Conservation (phyloP, 2,888 invertebrate species). For the Odontomyia ornata region DNA sequence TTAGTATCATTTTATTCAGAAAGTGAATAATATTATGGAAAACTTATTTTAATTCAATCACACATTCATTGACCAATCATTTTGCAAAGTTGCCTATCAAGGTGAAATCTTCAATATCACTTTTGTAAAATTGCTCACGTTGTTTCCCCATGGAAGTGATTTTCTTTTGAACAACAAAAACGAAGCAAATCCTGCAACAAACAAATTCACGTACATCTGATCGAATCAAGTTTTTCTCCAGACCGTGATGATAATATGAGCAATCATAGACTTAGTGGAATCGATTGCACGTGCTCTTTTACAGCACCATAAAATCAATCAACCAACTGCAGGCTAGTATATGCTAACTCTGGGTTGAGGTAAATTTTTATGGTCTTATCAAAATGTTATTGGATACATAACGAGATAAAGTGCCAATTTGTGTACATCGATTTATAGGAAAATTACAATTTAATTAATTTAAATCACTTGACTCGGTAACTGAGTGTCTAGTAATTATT, state of each 20-base stretch:
- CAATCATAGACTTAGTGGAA: slow-evolving; percentile 36
- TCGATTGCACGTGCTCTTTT: slow-evolving; percentile 28
- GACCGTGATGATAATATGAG: slow-evolving; percentile 7
- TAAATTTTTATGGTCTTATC: slow-evolving; percentile 8
- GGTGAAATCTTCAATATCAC: too few species aligned
- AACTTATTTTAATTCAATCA: too few species aligned
- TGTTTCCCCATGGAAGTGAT: too few species aligned
- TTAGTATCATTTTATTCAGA: too few species aligned
- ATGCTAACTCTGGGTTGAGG: too few species aligned
- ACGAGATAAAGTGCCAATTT: slow-evolving; percentile 16
- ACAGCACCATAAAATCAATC: background rate
- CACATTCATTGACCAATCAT: too few species aligned
- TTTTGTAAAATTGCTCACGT: too few species aligned
- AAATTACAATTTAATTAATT: slow-evolving; percentile 43
- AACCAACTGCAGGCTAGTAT: background rate
- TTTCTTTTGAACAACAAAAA: too few species aligned
- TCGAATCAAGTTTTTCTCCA: background rate
- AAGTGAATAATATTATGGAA: too few species aligned
- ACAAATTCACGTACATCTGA: background rate
- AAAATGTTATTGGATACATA: background rate
- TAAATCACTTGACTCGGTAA: slow-evolving; percentile 12
- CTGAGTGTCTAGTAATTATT: background rate
- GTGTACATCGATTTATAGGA: slow-evolving; percentile 23
- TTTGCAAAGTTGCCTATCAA: too few species aligned
- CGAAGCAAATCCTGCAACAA: too few species aligned